phyloP scores from a whole-genome alignment of 2,888 invertebrate genomes.

The Ophion costatus region DNA sequence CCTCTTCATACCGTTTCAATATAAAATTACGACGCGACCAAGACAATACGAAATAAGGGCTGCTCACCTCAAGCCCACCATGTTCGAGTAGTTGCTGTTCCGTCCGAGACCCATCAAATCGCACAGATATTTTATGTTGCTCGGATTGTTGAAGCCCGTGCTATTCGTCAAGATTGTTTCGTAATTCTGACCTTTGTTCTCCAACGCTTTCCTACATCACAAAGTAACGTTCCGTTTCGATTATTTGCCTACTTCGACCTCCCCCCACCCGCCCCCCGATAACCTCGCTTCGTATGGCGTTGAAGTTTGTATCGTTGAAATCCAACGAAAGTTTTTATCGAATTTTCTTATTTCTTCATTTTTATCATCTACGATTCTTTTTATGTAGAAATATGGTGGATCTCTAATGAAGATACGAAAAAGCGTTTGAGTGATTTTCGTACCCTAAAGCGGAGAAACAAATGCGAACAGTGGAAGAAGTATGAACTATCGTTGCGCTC shows the following conservation, averaged over 20 bases:
- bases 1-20: neutral
- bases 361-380: too few species aligned
- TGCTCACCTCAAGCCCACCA: conserved; percentile 89
- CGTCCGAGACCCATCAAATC: conserved; percentile 90
- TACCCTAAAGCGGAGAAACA: too few species aligned
- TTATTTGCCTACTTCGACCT: conserved; percentile 32
- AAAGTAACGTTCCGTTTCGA: conserved; percentile 74
- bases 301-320: too few species aligned
- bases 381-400: too few species aligned
- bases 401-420: too few species aligned
- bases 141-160: conserved; percentile 95
- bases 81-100: conserved; percentile 87
- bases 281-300: neutral
- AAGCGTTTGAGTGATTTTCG: too few species aligned
- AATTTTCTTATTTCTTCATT: too few species aligned
- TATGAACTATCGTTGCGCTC: too few species aligned
- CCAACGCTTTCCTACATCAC: conserved; percentile 89
- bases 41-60: neutral
- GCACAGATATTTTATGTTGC: conserved; percentile 93
- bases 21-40: neutral
- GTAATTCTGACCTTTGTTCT: conserved; percentile 91
- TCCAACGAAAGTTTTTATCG: too few species aligned
- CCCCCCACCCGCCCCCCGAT: neutral
- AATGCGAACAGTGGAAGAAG: too few species aligned
- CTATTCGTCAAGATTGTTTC: conserved; percentile 93